Evolutionary conservation across 2,888 invertebrate species (phyloP), one percentile per base, ranked within the genome.

Genomic region (Dioctria linearis): DNA sequence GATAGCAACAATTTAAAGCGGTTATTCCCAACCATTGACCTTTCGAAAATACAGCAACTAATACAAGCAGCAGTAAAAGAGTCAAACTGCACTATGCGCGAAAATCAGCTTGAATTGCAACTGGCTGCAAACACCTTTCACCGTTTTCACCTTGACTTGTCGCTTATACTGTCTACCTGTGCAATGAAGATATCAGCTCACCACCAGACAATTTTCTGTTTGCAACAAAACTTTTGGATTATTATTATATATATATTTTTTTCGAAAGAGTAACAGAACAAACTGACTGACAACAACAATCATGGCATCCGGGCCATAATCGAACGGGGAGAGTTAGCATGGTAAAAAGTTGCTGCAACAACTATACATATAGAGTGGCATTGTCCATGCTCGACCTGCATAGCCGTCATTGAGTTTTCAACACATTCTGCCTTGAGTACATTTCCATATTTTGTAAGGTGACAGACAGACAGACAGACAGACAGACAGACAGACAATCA

Each of bases 61-160:
- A 6, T 11, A 25, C 25, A 25, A 25, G 25, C 25, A 25, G 25
- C 59, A 39, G 25, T 3, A 13, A 25, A 39, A 40, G 37, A 61
- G 5, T 6, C 3, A 61, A 39, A 61, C 25, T 37, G 40, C 39
- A 63, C 39, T 8, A 63, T 5, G 40, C 63, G 63, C 37, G 40
- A 13, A 37, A 63, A 63, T 39, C 4, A 39, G 40, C 6, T 37
- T 39, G 40, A 63, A 63, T 37, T 54, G 54, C 4, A 63, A 6
- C 13, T 5, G 40, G 6, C 25, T 37, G 63, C 13, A 63, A 40
- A 63, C 63, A 79, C 79, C 79, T 79, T 79, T 79, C 79, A 79
- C 79, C 79, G 67, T 54, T 79, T 79, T 79, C 67, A 79, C 79
- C 79, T 79, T 79, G 79, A 76, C 61, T 76, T 63, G 61, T 76